Conservation (phyloP, 1,140 invertebrate genomes). For the Eriocheir sinensis region DNA sequence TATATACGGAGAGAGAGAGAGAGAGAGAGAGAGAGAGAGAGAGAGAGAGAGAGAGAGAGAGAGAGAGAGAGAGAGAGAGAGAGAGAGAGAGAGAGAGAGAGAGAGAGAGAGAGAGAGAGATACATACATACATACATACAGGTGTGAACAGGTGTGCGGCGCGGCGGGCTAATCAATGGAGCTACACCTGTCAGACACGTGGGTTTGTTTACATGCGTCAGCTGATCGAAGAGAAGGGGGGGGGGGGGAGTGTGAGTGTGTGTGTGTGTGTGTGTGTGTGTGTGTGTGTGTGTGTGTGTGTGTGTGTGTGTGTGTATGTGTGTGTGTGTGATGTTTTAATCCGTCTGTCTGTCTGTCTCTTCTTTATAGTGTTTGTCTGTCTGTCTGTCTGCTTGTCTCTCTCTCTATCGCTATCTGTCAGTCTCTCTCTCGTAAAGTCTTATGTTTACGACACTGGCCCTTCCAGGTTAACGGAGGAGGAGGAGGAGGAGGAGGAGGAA, state of each 20-base stretch:
- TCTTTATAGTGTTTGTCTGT: not conserved
- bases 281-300: not conserved
- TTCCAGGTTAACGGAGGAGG: too few species aligned
- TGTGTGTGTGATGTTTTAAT: not conserved
- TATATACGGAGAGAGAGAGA: not conserved
- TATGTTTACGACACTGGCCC: too few species aligned
- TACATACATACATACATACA: not conserved
- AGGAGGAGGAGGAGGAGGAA: too few species aligned
- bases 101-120: too few species aligned
- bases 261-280: not conserved
- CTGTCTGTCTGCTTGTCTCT: not conserved
- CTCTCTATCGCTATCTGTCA: not conserved
- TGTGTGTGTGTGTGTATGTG: not conserved
- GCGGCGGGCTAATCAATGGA: too few species aligned
- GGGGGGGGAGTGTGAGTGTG: too few species aligned
- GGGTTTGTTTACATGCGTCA: not conserved
- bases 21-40: not conserved
- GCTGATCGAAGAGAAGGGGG: too few species aligned
- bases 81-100: too few species aligned
- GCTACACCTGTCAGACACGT: not conserved
- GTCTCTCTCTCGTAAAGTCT: not conserved
- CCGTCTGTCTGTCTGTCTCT: not conserved
- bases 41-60: not conserved
- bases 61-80: constrained; percentile 22
- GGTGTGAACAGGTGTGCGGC: not conserved